Base-by-base conservation (phyloP, 2,113 vertebrate species). In the Ctenomys sociabilis region DNA sequence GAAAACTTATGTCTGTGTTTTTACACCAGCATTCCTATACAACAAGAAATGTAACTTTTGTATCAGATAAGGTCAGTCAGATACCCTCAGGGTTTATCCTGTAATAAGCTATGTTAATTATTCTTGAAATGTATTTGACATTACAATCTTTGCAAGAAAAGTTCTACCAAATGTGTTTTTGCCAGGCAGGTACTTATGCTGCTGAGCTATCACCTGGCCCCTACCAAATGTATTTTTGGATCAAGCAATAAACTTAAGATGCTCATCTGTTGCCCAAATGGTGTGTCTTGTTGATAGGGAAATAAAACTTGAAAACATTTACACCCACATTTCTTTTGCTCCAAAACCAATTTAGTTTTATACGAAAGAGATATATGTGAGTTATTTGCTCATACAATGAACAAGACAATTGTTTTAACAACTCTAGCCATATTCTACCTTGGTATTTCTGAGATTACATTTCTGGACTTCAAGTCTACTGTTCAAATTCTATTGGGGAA, bases 401-500 rank as follows among this genome's bases (percentile, higher is more conserved):
- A 3, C 68, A 89, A 92, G 63, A 90, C 13, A 94, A 80, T 77
- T 85, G 78, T 73, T 87, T 92, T 43, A 95, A 75, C n/a, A 49
- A 93, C 91, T 88, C 85, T 88, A 91, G 43, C 11, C 61, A 91
- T 61, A 11, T 78, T 88, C 78, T 95, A 84, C 72, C 72, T 95
- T 83, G n/a, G 17, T 91, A 89, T 88, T 96, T 35, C 66, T 59
- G 52, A 93, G 63, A 92, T 88, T 77, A 94, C 10, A 92, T 30
- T 94, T 28, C 54, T 80, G 93, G 45, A 89, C 49, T 95, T 92
- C 21, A 94, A 93, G 61, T 73, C 11, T 91, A 93, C 68, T 91
- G 96, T 97, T 91, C 61, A 96, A 93, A 97, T 94, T 93, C 86
- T 93, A 84, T 40, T 32, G 68, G 59, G 64, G 89, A 59, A 94